phyloP scores from a whole-genome alignment of 1,140 invertebrate genomes.

The Capitella teleta region DNA sequence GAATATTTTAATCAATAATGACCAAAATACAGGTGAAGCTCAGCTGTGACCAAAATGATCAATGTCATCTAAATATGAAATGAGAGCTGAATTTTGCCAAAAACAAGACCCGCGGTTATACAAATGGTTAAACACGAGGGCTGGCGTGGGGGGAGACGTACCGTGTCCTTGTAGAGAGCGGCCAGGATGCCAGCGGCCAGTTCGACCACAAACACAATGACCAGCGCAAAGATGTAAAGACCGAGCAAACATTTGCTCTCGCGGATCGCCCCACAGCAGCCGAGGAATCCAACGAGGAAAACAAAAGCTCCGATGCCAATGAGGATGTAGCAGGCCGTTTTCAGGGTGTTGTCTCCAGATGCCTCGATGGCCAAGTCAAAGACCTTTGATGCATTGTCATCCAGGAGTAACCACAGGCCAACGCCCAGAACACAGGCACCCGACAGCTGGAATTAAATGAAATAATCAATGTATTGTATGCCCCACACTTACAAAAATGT shows the following conservation, averaged over 20 bases:
- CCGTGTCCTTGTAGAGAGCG: conserved; percentile 56
- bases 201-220: conserved; percentile 57
- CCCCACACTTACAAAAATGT: too few species aligned
- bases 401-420: conserved; percentile 63
- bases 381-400: conserved; percentile 54
- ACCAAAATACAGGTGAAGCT: too few species aligned
- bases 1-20: too few species aligned
- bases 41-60: not conserved
- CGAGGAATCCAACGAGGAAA: conserved; percentile 74
- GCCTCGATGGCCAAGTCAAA: conserved; percentile 22
- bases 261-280: conserved; percentile 77
- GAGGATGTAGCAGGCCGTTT: conserved; percentile 46
- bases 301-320: conserved; percentile 67
- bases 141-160: too few species aligned
- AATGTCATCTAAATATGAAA: not conserved
- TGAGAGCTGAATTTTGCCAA: not conserved
- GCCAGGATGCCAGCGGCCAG: conserved; percentile 64
- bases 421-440: conserved; percentile 59
- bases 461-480: too few species aligned
- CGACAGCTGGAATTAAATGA: conserved; percentile 50
- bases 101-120: not conserved
- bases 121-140: too few species aligned
- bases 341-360: conserved; percentile 20
- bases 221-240: conserved; percentile 60
- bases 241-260: conserved; percentile 73